Evolutionary conservation across 2,797 vertebrate species (phyloP), one percentile per base, ranked within the genome.

Genomic region (Enteromius mattozi): DNA sequence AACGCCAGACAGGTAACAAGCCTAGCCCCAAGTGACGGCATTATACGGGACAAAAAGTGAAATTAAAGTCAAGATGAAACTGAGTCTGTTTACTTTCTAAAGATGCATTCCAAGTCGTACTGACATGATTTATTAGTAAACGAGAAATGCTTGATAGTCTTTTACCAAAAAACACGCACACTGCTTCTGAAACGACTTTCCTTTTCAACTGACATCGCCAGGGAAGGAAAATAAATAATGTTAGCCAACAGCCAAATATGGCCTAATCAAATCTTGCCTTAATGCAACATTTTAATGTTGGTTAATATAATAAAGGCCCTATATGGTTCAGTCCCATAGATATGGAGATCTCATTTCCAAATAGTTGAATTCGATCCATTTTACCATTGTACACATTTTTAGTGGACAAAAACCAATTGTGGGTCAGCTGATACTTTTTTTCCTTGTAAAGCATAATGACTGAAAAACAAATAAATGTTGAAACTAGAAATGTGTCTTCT

Each of bases 1-100:
- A 45, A 69, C 74, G 61, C 86, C 89, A 92, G 89, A 94, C 92
- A 92, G 91, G 93, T 93, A 92, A 90, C 85, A 89, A 91, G 90
- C 87, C 86, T 91, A 90, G 89, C 82, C 88, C 40, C 77, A 6
- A 86, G 91, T 86, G 0, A 86, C 47, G 35, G 84, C 88, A 89
- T 87, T 86, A 72, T 81, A 87, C 49, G 79, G 59, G 19, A 74
- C 33, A 54, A 42, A 75, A 80, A 45, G 35, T 51, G 0, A 68
- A 80, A 80, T 68, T 61, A 47, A 65, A 63, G 37, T 65, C 10
- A 6, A 61, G 51, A 56, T 56, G 33, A 30, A 33, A 35, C 0
- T 0, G 1, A 75, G 19, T 8, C 12, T 0, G 75, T 24, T n/a
- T 63, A 61, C 7, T 16, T 76, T 37, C 33, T n/a, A 76, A 77